These are phyloP conservation scores for Chelonia mydas DNA, from an alignment of 2,797 vertebrate species.

Conservation along the genomic window DNA sequence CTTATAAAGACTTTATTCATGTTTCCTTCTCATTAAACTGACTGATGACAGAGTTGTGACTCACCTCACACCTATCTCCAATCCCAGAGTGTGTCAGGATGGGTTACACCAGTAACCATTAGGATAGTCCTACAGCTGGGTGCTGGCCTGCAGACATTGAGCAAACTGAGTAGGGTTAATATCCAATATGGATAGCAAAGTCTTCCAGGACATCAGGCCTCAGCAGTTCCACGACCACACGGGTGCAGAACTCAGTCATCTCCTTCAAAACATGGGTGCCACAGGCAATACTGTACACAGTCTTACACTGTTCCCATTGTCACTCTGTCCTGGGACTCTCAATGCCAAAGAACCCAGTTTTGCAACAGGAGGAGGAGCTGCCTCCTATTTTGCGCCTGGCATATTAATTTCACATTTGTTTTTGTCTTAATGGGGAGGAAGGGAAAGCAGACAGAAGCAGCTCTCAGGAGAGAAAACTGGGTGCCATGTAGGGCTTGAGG, in stretches of 20 bases:
- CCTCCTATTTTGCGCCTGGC: neutral
- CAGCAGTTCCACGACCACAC: neutral
- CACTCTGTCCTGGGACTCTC: neutral
- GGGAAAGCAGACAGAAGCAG: neutral
- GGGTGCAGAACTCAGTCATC: no score
- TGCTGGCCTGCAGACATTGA: neutral
- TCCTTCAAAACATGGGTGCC: no score
- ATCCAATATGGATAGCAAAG: neutral
- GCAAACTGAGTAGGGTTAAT: neutral
- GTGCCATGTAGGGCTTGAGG: neutral
- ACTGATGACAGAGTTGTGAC: neutral
- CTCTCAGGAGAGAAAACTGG: neutral
- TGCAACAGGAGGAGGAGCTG: neutral
- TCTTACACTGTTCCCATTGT: neutral
- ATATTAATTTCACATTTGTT: neutral
- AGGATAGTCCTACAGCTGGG: neutral
- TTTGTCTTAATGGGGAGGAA: neutral
- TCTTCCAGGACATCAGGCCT: neutral
- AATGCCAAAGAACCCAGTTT: neutral
- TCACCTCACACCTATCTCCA: neutral
- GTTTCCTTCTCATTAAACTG: neutral
- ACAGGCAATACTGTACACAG: no score
- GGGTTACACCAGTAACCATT: neutral
- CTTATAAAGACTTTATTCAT: neutral
- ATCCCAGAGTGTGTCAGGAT: neutral